Percentiles rank a stretch among this genome's conserved stretches.
These are phyloP conservation scores for Ammodytes marinus DNA, from an alignment of 2,113 vertebrate genomes.

Conservation along the genomic window DNA sequence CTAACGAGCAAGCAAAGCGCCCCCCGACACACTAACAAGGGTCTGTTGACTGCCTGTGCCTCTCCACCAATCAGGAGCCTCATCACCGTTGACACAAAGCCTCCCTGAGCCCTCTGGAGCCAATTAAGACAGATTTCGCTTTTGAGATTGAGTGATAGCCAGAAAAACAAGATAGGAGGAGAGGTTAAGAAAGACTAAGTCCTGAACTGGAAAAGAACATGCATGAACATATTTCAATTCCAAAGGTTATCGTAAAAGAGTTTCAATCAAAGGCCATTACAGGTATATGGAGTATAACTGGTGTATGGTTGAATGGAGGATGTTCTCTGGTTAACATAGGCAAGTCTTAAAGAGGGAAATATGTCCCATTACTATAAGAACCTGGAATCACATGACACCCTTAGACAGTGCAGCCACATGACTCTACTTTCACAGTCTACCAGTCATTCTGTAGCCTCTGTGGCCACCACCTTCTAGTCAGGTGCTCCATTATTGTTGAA, in stretches of 20 bases:
- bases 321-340: background rate
- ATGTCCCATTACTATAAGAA: constrained; percentile 53
- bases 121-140: constrained; percentile 88
- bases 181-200: constrained; percentile 8
- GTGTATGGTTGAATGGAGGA: background rate
- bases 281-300: background rate
- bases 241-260: constrained; percentile 1
- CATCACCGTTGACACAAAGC: constrained; percentile 84
- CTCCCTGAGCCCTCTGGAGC: constrained; percentile 80
- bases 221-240: background rate
- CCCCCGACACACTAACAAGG: constrained; percentile 82
- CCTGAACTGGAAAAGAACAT: constrained; percentile 17
- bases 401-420: constrained; percentile 65
- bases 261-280: constrained; percentile 12
- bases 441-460: constrained; percentile 34
- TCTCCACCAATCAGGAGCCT: constrained; percentile 89
- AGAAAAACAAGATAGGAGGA: constrained; percentile 2
- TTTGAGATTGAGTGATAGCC: constrained; percentile 78
- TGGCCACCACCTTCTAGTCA: background rate
- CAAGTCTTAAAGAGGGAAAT: constrained; percentile 81
- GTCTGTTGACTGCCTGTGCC: constrained; percentile 81
- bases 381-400: constrained; percentile 54
- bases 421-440: constrained; percentile 70
- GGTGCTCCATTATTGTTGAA: constrained; percentile 4
- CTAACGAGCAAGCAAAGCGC: constrained; percentile 91